Conservation (phyloP, 2,888 invertebrate genomes). For the Calameuta idolon region DNA sequence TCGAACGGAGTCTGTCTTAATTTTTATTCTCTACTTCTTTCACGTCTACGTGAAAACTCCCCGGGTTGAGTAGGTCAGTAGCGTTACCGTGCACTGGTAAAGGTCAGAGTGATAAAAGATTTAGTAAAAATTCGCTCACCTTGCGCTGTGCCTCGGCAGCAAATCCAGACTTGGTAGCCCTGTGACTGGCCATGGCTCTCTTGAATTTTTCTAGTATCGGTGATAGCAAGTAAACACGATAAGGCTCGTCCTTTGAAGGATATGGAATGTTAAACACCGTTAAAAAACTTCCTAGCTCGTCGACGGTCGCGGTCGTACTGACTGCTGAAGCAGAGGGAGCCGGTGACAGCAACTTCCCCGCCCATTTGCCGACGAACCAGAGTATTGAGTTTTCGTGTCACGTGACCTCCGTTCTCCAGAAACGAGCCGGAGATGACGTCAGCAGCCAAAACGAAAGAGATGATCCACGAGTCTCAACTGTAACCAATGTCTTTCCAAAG, state of each 20-base stretch:
- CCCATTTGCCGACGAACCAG: conserved; percentile 34
- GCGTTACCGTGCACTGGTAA: conserved; percentile 1
- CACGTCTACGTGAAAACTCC: conserved; percentile 25
- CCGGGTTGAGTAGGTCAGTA: conserved; percentile 48
- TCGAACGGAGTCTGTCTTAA: not conserved
- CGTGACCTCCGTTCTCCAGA: conserved; percentile 52
- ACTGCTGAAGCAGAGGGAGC: conserved; percentile 29
- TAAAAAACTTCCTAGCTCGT: conserved; percentile 30
- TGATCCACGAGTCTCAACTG: not conserved
- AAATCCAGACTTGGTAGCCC: conserved; percentile 93
- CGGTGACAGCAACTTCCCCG: conserved; percentile 27
- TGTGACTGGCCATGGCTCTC: conserved; percentile 78
- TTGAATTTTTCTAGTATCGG: not conserved
- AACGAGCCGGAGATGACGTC: conserved; percentile 26
- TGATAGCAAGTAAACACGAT: not conserved
- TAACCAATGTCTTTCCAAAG: not conserved
- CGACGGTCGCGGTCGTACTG: conserved; percentile 54
- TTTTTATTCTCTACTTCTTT: not conserved
- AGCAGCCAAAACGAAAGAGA: conserved; percentile 1
- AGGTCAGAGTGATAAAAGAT: conserved; percentile 3
- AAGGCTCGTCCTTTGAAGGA: not conserved
- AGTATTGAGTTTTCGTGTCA: conserved; percentile 47
- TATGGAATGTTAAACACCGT: not conserved
- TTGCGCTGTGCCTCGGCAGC: conserved; percentile 96
- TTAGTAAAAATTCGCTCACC: conserved; percentile 72